These are phyloP conservation scores for Parascotia fuliginaria DNA, from an alignment of 2,888 invertebrate genomes.

Conservation along the genomic window DNA sequence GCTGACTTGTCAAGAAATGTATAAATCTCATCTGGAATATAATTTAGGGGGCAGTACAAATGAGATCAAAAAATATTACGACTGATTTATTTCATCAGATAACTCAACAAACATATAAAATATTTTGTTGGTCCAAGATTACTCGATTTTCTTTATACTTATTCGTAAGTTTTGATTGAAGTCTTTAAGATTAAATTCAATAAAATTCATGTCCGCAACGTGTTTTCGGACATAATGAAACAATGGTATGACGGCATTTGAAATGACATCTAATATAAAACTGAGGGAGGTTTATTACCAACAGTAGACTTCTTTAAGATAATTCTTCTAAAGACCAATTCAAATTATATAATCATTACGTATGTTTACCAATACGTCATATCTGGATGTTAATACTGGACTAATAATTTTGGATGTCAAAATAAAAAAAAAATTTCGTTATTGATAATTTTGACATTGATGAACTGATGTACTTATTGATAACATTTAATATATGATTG, in stretches of 20 bases:
- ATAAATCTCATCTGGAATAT: slow-evolving; percentile 9
- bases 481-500: no score
- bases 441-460: background rate
- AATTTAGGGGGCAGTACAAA: slow-evolving; percentile 10
- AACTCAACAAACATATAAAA: background rate
- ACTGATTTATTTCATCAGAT: slow-evolving; percentile 8
- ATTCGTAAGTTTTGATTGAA: background rate
- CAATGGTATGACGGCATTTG: background rate
- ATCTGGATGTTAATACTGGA: no score
- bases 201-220: no score
- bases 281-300: no score
- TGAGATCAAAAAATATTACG: slow-evolving; percentile 2
- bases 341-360: no score
- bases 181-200: slow-evolving; percentile 15
- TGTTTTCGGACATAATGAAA: background rate
- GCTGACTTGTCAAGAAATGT: slow-evolving; percentile 4
- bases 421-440: slow-evolving; percentile 3
- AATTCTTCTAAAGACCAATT: no score
- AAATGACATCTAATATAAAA: no score
- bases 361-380: no score
- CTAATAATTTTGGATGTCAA: no score
- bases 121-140: background rate
- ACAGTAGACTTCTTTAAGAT: no score
- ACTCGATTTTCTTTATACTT: slow-evolving; percentile 8
- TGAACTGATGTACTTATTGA: no score